Evolutionary conservation across 1,140 invertebrate genomes (phyloP).

Genomic region (Monochamus saltuarius): DNA sequence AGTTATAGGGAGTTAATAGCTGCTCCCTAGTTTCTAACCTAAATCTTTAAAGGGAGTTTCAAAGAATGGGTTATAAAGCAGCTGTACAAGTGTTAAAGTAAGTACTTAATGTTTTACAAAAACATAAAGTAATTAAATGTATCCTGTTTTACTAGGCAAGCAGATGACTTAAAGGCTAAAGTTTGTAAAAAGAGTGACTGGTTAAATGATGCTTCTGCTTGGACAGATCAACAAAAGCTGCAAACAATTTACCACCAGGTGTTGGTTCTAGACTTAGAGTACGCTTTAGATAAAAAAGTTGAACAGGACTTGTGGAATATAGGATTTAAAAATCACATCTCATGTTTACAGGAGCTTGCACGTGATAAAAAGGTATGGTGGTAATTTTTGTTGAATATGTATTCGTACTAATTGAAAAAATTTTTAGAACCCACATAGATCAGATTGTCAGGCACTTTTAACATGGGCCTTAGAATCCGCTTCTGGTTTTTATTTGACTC

Average conservation of each 20-base stretch:
- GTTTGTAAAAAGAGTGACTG: constrained; percentile 64
- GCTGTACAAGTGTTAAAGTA: constrained; percentile 71
- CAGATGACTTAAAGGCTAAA: constrained; percentile 69
- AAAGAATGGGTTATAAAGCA: constrained; percentile 57
- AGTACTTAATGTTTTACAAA: constrained; percentile 38
- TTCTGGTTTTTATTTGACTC: constrained; percentile 80
- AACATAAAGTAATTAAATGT: constrained; percentile 6
- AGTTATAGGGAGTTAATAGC: no score
- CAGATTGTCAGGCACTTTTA: constrained; percentile 72
- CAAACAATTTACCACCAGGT: constrained; percentile 81
- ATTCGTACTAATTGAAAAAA: not conserved
- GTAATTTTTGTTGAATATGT: not conserved
- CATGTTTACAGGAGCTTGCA: constrained; percentile 69
- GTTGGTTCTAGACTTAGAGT: constrained; percentile 77
- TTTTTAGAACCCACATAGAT: constrained; percentile 66
- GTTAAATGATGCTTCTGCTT: constrained; percentile 62
- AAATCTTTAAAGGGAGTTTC: no score
- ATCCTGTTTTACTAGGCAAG: constrained; percentile 58
- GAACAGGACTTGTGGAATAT: constrained; percentile 89
- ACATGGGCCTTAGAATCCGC: constrained; percentile 79
- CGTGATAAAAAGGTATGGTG: constrained; percentile 73
- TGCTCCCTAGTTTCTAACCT: no score
- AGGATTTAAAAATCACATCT: constrained; percentile 87
- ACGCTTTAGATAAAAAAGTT: constrained; percentile 85
- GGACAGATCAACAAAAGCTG: constrained; percentile 64